Evolutionary conservation across 2,113 vertebrate species (phyloP), one percentile per base, ranked within the genome.

Genomic region (Stictonetta naevosa): DNA sequence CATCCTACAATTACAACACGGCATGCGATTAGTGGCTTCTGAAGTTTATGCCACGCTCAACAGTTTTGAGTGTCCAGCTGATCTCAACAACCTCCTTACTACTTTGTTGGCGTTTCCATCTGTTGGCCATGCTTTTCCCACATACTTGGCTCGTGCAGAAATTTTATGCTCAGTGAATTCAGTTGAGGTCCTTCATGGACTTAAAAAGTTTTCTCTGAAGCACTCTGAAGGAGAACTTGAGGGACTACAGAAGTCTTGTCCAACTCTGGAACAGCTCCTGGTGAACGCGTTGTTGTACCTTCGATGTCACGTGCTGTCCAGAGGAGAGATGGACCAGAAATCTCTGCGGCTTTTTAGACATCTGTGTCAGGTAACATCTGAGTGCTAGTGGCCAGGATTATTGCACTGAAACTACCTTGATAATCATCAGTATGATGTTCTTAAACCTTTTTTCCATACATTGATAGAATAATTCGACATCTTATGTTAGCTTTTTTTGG

Each of bases 11-110:
- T 78, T 99, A 72, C 98, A 98, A 1, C 98, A 99, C 1, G 99
- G 99, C 86, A 99, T 99, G 98, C 98, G 99, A 55, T 97, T 99
- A 55, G 98, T 99, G 88, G 99, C 99, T 1, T 98, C 98, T 5
- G 99, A 99, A 95, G 97, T 98, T n/a, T 96, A 97, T 1, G n/a
- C 96, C 34, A 86, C 73, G 0, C 95, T 98, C 13, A 96, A 94
- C 11, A 78, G 89, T 46, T 56, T 81, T 29, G 95, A 98, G 13
- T 79, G 90, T 7, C 81, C 98, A 3, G 96, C 98, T 1, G 98
- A 98, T n/a, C 96, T 99, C 63, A 88, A 87, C 33, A 90, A 77
- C 48, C 97, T 99, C 53, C 92, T 99, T 48, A 93, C 97, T 58
- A 98, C 98, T 68, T 93, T 99, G 68, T 63, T 99, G 94, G 96